These are phyloP conservation scores for Furcifer pardalis DNA, from an alignment of 2,797 vertebrate species.

Conservation along the genomic window DNA sequence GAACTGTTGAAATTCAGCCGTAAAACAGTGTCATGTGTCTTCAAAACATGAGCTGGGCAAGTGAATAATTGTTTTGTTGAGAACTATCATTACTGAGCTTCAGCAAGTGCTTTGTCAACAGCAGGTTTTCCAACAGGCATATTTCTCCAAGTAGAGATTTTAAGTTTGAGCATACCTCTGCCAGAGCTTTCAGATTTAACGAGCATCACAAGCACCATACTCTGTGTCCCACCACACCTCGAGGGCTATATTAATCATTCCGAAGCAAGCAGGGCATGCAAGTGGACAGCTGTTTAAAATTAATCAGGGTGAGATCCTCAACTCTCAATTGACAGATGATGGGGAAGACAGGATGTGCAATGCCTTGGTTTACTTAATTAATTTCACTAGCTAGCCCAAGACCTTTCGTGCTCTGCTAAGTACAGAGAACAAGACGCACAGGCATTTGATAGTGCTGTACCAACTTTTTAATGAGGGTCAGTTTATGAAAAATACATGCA, in stretches of 20 bases:
- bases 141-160: conserved; percentile 9
- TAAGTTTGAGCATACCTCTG: background rate
- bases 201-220: background rate
- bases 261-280: conserved; percentile 8
- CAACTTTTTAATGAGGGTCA: background rate
- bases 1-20: background rate
- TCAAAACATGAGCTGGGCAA: background rate
- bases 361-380: conserved; percentile 2
- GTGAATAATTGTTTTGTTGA: background rate
- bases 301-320: background rate
- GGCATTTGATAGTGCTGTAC: background rate
- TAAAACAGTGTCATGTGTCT: background rate
- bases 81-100: conserved; percentile 6
- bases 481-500: background rate
- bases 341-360: background rate
- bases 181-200: background rate
- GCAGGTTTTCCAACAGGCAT: conserved; percentile 7
- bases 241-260: background rate
- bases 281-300: background rate
- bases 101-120: background rate
- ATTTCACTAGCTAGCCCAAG: background rate
- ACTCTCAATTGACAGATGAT: background rate
- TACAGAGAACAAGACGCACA: background rate
- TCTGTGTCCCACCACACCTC: background rate
- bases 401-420: background rate